Evolutionary conservation across 2,888 invertebrate species (phyloP).

Genomic region (Mimachlamys varia): DNA sequence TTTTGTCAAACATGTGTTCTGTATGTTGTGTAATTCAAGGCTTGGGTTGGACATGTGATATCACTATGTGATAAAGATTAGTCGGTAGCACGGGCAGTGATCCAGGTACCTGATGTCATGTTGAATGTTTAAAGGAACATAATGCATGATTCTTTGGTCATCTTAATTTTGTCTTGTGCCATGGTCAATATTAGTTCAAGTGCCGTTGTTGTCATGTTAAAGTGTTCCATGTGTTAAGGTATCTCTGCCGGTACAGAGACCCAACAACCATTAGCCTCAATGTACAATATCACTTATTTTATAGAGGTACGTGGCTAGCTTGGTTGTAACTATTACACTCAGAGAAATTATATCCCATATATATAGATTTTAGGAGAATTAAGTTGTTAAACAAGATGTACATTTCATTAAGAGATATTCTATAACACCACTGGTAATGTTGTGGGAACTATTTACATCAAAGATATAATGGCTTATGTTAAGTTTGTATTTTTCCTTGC

Average conservation of each 20-base stretch:
- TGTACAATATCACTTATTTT: background rate
- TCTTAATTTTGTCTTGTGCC: conserved; percentile 31
- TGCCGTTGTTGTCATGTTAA: conserved; percentile 7
- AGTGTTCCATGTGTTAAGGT: background rate
- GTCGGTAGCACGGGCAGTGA: background rate
- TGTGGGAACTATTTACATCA: conserved; percentile 26
- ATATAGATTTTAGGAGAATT: conserved; percentile 19
- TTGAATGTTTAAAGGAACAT: background rate
- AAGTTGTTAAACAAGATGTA: background rate
- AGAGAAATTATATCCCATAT: background rate
- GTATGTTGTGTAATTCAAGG: background rate
- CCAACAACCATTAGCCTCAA: background rate
- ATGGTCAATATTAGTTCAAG: background rate
- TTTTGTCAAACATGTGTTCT: background rate
- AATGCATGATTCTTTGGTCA: background rate
- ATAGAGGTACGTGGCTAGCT: background rate
- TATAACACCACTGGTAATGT: conserved; percentile 31
- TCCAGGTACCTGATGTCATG: background rate
- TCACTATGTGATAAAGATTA: background rate
- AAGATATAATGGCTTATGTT: background rate
- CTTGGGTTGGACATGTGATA: background rate
- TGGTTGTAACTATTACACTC: background rate
- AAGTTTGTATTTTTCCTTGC: conserved; percentile 20
- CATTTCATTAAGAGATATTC: conserved; percentile 36
- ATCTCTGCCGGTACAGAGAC: conserved; percentile 23